Conservation (phyloP, 2,797 vertebrate genomes). For the Arrhamphus sclerolepis region DNA sequence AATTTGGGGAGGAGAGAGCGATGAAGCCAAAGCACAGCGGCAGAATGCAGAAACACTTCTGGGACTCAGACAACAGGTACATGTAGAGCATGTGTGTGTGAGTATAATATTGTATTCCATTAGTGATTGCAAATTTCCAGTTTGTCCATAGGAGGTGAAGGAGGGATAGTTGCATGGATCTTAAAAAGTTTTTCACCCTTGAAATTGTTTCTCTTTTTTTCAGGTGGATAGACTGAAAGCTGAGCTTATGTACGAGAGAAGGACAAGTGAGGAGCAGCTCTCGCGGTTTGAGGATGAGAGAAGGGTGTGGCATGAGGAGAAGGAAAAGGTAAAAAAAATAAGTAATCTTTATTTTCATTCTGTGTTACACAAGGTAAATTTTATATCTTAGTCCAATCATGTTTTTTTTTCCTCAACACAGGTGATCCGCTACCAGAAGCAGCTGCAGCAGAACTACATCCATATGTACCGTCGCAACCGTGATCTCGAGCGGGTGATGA, state of each 20-base stretch:
- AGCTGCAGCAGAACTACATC: slow-evolving; percentile 98
- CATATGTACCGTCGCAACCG: slow-evolving; percentile 97
- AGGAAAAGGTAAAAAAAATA: slow-evolving; percentile 84
- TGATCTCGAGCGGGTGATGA: slow-evolving; percentile 92
- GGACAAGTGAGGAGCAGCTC: slow-evolving; percentile 87
- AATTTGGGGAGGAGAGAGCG: slow-evolving; percentile 86
- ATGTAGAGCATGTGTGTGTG: no score
- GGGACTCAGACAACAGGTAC: slow-evolving; percentile 84
- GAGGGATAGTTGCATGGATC: no score
- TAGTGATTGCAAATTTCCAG: no score
- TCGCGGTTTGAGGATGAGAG: slow-evolving; percentile 90
- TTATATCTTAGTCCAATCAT: slow-evolving; percentile 5
- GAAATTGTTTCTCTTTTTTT: not conserved
- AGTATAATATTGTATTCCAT: not conserved
- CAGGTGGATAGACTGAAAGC: slow-evolving; percentile 86
- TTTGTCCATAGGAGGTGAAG: no score
- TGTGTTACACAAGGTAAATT: not conserved
- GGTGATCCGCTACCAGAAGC: slow-evolving; percentile 97
- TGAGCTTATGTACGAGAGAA: slow-evolving; percentile 88
- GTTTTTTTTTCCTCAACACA: slow-evolving; percentile 17
- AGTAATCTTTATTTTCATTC: not conserved
- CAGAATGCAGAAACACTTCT: slow-evolving; percentile 79
- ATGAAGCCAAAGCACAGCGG: slow-evolving; percentile 84
- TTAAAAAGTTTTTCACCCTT: no score
- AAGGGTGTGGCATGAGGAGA: slow-evolving; percentile 95